A percentile compares a stretch with the other conserved stretches of the same genome.
phyloP scores from a whole-genome alignment of 1,140 invertebrate genomes.

The Lysiphlebus fabarum region DNA sequence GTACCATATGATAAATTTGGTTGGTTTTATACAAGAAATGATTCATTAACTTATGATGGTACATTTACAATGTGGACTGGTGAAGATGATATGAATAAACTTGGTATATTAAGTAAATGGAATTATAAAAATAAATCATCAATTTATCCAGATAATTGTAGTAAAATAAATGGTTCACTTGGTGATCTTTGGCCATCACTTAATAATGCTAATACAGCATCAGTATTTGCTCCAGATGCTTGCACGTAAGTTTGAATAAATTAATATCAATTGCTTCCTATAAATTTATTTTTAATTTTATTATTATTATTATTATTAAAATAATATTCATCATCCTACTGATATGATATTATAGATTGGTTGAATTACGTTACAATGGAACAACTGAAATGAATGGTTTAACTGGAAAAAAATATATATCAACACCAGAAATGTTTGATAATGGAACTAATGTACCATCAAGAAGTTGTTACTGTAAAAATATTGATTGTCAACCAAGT shows the following conservation, averaged over 20 bases:
- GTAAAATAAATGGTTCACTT: conserved; percentile 64
- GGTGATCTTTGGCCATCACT: conserved; percentile 77
- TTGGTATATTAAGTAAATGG: conserved; percentile 69
- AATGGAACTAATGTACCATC: conserved; percentile 66
- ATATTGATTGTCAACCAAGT: conserved; percentile 50
- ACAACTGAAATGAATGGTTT: conserved; percentile 53
- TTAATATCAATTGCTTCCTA: background rate
- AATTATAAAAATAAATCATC: conserved; percentile 58
- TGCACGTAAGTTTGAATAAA: conserved; percentile 58
- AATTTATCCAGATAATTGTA: conserved; percentile 62
- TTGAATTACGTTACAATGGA: conserved; percentile 46
- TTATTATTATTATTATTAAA: conserved; percentile 4
- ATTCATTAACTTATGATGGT: conserved; percentile 68
- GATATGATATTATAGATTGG: conserved; percentile 34
- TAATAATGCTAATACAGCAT: conserved; percentile 55
- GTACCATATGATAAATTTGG: conserved; percentile 72
- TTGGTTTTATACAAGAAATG: conserved; percentile 75
- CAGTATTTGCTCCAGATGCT: conserved; percentile 68
- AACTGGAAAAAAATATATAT: conserved; percentile 60
- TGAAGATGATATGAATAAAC: conserved; percentile 57
- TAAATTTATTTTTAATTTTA: too few species aligned
- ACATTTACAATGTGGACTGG: conserved; percentile 73
- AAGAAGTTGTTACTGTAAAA: conserved; percentile 58
- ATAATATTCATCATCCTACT: conserved; percentile 22
- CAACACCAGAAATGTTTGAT: conserved; percentile 62